Conservation (phyloP, 1,140 invertebrate genomes). For the Heliconius melpomene region DNA sequence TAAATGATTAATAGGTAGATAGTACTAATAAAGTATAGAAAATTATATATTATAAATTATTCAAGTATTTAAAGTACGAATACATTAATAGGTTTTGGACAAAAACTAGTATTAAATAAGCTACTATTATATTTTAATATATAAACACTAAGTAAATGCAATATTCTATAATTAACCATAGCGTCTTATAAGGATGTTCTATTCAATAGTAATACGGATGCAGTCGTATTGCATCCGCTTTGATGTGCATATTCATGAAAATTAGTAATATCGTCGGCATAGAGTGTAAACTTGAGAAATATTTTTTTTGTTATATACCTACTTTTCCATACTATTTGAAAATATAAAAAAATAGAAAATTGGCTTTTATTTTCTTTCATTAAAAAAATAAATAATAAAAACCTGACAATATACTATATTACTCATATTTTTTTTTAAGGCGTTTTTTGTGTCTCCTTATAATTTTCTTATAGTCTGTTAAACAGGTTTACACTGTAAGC, state of each 20-base stretch:
- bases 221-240: conserved; percentile 3
- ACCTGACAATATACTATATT: too few relatives aligned
- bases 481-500: too few relatives aligned
- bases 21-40: not conserved
- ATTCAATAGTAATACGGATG: not conserved
- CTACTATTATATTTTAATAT: not conserved
- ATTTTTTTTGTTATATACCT: too few relatives aligned
- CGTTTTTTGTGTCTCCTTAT: too few relatives aligned
- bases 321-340: too few relatives aligned
- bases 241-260: not conserved
- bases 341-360: too few relatives aligned
- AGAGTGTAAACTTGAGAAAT: too few relatives aligned
- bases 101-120: not conserved
- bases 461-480: too few relatives aligned
- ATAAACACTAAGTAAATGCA: not conserved
- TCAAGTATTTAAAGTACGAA: not conserved
- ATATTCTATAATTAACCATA: conserved; percentile 6
- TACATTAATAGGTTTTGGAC: not conserved
- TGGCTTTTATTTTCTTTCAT: too few relatives aligned
- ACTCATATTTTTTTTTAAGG: too few relatives aligned
- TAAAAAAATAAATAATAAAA: too few relatives aligned
- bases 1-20: too few relatives aligned
- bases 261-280: not conserved
- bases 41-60: not conserved
- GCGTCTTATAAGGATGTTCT: conserved; percentile 6